These are phyloP conservation scores for Drosophila paramelanica DNA, from an alignment of 2,888 invertebrate species.

Conservation along the genomic window DNA sequence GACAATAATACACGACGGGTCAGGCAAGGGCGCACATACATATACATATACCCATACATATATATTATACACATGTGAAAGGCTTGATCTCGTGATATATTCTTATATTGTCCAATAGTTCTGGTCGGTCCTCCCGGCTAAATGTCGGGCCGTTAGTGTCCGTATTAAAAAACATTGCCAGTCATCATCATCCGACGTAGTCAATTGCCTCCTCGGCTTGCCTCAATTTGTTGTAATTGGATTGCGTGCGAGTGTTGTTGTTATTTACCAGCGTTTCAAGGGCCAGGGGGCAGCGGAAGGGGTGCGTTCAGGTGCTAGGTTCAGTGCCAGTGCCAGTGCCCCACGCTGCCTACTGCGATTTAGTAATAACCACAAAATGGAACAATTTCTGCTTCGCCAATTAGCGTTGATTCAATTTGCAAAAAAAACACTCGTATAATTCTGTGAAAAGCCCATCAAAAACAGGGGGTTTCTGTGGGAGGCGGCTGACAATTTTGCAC, in stretches of 20 bases:
- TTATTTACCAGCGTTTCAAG: not conserved
- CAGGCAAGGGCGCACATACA: conserved; percentile 33
- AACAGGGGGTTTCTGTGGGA: not conserved
- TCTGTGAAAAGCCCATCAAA: conserved; percentile 16
- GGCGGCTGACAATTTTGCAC: conserved; percentile 32
- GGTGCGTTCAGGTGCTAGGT: conserved; percentile 37
- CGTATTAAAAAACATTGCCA: conserved; percentile 45
- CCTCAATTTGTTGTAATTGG: conserved; percentile 60
- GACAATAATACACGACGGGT: conserved; percentile 1
- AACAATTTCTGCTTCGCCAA: conserved; percentile 43
- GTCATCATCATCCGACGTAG: conserved; percentile 42
- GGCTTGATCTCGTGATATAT: conserved; percentile 35
- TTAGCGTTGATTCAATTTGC: conserved; percentile 77
- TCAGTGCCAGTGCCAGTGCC: conserved; percentile 39
- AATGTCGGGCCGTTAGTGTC: conserved; percentile 3
- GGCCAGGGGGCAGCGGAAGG: not conserved
- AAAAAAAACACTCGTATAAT: conserved; percentile 39
- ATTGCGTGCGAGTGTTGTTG: conserved; percentile 61
- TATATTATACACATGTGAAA: not conserved
- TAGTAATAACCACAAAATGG: conserved; percentile 40
- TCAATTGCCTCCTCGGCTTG: conserved; percentile 47
- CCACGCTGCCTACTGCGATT: conserved; percentile 42
- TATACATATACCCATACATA: not conserved
- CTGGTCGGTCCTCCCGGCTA: conserved; percentile 4
- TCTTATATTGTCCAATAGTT: not conserved